These are phyloP conservation scores for Zaprionus kolodkinae DNA, from an alignment of 1,140 invertebrate species.

Conservation along the genomic window DNA sequence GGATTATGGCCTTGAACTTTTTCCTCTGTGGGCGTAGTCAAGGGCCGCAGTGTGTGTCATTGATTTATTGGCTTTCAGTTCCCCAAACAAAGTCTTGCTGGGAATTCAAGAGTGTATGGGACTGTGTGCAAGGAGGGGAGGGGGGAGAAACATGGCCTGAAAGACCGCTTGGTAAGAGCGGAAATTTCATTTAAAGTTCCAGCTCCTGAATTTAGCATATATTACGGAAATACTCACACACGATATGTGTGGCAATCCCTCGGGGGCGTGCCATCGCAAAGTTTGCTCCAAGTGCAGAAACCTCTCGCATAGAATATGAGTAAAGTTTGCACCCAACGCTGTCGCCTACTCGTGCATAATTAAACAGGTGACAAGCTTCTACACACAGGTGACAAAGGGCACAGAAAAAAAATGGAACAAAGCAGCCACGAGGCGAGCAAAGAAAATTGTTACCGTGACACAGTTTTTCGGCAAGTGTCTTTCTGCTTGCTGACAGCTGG, in stretches of 20 bases:
- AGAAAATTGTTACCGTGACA: constrained; percentile 56
- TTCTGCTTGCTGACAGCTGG: constrained; percentile 60
- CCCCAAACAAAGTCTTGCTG: constrained; percentile 12
- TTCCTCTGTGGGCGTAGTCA: constrained; percentile 38
- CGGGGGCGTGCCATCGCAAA: constrained; percentile 37
- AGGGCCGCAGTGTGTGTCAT: constrained; percentile 65
- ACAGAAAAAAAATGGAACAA: constrained; percentile 24
- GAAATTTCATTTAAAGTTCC: constrained; percentile 74
- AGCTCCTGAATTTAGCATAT: constrained; percentile 48
- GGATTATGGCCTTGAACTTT: constrained; percentile 79
- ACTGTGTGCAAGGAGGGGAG: background rate
- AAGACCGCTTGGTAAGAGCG: background rate
- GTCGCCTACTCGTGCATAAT: constrained; percentile 67
- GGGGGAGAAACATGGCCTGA: background rate
- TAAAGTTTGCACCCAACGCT: constrained; percentile 42
- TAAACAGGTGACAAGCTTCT: constrained; percentile 49
- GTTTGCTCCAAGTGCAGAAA: constrained; percentile 42
- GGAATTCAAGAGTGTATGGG: constrained; percentile 15
- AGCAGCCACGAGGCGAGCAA: background rate
- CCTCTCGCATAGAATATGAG: constrained; percentile 50
- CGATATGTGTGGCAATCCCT: background rate
- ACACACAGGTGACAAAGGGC: constrained; percentile 53
- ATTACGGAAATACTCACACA: constrained; percentile 52
- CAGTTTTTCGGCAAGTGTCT: constrained; percentile 53
- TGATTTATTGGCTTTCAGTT: constrained; percentile 71